Evolutionary conservation across 2,888 invertebrate genomes (phyloP), one percentile per base, ranked within the genome.

Genomic region (Tortricodes alternella): DNA sequence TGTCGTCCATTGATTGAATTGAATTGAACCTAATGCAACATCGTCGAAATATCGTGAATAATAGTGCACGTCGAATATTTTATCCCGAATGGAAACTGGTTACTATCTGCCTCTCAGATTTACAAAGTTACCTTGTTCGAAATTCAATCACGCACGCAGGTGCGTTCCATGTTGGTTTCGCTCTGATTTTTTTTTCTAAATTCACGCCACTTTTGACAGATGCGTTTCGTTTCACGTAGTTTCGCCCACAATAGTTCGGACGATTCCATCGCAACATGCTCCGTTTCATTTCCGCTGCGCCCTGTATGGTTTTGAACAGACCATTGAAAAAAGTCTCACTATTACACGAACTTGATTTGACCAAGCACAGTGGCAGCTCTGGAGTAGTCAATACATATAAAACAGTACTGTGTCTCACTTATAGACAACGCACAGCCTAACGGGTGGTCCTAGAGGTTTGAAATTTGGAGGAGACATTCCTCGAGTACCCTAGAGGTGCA

Each of bases 261-360:
- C 58, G 58, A 58, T 58, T 58, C 46, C 24, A 58, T 53, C 58
- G 58, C 34, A 23, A 32, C 58, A 35, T 46, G 53, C 48, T 58
- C 46, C 51, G 58, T 53, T 58, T 58, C 58, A 58, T 58, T 58
- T 58, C 58, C 58, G 58, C 46, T 52, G 32, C 46, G 11, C 39
- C 52, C 46, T 23, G 46, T 52, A 52, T 46, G 56, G 21, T 46
- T 56, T 56, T 38, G 27, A 56, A 50, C 50, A 44, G 43, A 38
- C 49, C 51, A 41, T 46, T 58, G 41, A 39, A 53, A 53, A 58
- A 58, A 38, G 48, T 43, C 48, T 48, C 53, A 46, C 58, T 53
- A 58, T 53, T 53, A 48, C 53, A 48, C 52, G 52, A 46, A 53
- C 46, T 58, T 58, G 52, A 58, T 53, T 52, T 48, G 53, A 58